Base-by-base conservation (phyloP, 2,888 invertebrate genomes). In the Ypsolopha sequella region DNA sequence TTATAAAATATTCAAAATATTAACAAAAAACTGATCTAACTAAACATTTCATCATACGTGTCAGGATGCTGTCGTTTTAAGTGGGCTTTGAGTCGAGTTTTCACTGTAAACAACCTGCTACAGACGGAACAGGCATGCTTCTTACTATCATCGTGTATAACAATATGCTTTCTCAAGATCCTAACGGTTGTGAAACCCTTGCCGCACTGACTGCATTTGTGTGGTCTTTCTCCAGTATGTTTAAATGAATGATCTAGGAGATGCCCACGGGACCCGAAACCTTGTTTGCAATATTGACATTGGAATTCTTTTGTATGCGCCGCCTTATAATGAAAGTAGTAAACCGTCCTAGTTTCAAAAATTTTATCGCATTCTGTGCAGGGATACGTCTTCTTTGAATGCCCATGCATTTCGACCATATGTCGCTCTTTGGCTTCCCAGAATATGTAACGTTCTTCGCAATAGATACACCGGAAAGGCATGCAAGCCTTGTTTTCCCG, bases 241-340 rank as follows among this genome's bases (percentile, higher is more conserved):
- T 24, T 10, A 3, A 9, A 11, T 13, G 14, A 14, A 53, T 73
- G 73, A 3, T 69, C 49, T 10, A 13, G 3, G n/a, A 49, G 39
- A 8, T 49, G 50, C 1, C 41, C 7, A 14, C 43, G 49, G 6
- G 51, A 49, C 4, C 41, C 34, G 33, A 39, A 52, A 6, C 38
- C 46, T 13, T 35, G 33, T 24, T 43, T 45, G 43, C 53, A 53
- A 44, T 48, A 36, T 11, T 41, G 41, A 34, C 51, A 51, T 33
- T 48, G 33, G 1, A 41, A 10, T 2, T 48, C 48, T 10, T 48
- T 38, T 2, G 46, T 48, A 36, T 53, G 53, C 3, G 13, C n/a
- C 4, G 38, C 35, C 8, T 51, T 51, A 39, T 48, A 53, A 14
- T 53, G 53, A 2, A 49, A 34, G 36, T 48, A 41, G 3, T 34